These are phyloP conservation scores for Octopus sinensis DNA, from an alignment of 1,140 invertebrate genomes.

Conservation along the genomic window DNA sequence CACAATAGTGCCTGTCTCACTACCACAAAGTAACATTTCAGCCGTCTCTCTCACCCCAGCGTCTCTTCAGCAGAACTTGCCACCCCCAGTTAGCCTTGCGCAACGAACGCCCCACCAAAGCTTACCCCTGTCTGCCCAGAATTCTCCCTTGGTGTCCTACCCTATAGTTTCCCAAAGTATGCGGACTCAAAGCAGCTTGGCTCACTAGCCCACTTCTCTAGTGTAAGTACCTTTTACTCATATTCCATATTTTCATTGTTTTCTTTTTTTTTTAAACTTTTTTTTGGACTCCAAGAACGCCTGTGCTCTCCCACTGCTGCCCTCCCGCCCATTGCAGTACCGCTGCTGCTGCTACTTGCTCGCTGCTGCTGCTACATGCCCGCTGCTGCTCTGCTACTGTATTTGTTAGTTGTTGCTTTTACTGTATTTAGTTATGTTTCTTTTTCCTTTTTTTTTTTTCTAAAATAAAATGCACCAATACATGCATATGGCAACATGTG, in stretches of 20 bases:
- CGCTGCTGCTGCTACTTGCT: not conserved
- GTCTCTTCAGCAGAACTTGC: constrained; percentile 57
- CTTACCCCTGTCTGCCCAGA: constrained; percentile 53
- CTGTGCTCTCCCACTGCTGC: not conserved
- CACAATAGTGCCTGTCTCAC: constrained; percentile 48
- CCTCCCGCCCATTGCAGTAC: not conserved
- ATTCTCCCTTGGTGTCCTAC: constrained; percentile 68
- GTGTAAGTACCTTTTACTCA: constrained; percentile 9
- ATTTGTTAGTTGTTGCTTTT: too few species aligned
- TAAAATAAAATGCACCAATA: too few species aligned
- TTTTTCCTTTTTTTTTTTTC: too few species aligned
- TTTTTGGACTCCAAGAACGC: not conserved
- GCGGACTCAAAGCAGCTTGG: constrained; percentile 51
- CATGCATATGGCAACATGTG: too few species aligned
- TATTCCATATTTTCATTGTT: not conserved
- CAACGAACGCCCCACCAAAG: constrained; percentile 41
- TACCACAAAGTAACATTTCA: constrained; percentile 39
- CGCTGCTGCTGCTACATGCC: not conserved
- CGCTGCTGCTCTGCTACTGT: not conserved
- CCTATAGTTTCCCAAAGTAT: constrained; percentile 69
- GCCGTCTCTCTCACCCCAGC: constrained; percentile 39
- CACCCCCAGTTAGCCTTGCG: constrained; percentile 37
- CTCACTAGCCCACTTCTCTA: constrained; percentile 35
- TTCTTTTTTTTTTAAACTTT: not conserved
- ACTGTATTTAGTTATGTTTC: too few species aligned